A percentile compares a stretch with the other conserved stretches of the same genome.
Conservation (phyloP, 2,113 vertebrate species). For the Malurus elegans region DNA sequence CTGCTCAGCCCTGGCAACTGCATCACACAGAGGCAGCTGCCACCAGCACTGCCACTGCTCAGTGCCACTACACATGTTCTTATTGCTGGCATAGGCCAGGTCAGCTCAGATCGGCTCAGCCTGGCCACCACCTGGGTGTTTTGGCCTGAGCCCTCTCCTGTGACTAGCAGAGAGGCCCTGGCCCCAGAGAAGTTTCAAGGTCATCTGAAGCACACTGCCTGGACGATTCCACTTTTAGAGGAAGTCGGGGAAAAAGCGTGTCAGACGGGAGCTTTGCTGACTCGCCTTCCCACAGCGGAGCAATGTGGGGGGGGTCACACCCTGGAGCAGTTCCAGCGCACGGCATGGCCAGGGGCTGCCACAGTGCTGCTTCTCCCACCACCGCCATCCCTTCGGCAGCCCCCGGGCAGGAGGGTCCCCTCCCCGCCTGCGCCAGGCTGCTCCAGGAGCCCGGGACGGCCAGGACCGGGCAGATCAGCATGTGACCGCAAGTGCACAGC, state of each 20-base stretch:
- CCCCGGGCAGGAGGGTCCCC: accelerated
- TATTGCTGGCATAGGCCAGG: accelerated
- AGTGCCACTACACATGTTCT: accelerated
- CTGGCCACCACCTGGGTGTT: accelerated
- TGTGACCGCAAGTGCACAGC: accelerated
- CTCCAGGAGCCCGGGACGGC: accelerated
- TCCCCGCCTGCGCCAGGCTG: background rate
- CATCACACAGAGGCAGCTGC: background rate
- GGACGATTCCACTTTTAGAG: background rate
- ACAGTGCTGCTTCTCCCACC: background rate
- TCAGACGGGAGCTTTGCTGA: background rate
- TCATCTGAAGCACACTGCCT: background rate
- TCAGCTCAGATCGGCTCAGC: background rate
- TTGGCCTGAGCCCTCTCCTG: background rate
- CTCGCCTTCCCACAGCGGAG: accelerated
- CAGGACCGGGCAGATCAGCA: accelerated
- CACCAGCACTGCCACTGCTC: background rate
- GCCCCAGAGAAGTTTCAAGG: background rate
- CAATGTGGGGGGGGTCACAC: accelerated
- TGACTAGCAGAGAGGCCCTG: background rate
- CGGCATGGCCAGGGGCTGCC: background rate
- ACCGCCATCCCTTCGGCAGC: background rate
- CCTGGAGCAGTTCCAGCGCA: background rate
- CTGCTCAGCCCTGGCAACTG: background rate
- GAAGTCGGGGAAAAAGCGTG: accelerated